A percentile compares a stretch with the other conserved stretches of the same genome.
Conservation (phyloP, 2,888 invertebrate genomes). For the Apamea anceps region DNA sequence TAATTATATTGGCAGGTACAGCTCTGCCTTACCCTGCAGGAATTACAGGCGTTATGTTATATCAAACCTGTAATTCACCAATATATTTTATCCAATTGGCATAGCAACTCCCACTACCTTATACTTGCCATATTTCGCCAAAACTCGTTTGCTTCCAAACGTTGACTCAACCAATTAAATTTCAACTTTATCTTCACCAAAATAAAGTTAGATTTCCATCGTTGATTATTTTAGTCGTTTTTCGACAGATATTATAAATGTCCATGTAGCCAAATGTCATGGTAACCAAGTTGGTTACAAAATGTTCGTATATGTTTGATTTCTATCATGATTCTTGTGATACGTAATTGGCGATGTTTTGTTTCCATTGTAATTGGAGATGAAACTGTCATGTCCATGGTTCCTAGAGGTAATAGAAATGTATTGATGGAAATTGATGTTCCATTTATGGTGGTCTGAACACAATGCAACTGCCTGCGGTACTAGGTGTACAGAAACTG, state of each 20-base stretch:
- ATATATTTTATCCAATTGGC: constrained; percentile 23
- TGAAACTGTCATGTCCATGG: neutral
- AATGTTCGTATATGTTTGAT: constrained; percentile 50
- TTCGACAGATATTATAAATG: constrained; percentile 54
- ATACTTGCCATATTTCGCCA: constrained; percentile 36
- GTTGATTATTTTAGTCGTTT: constrained; percentile 48
- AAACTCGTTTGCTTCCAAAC: constrained; percentile 56
- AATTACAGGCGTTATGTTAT: neutral
- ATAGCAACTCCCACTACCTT: constrained; percentile 21
- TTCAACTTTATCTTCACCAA: constrained; percentile 33
- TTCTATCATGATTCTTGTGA: constrained; percentile 42
- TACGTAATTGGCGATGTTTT: constrained; percentile 34
- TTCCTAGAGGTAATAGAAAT: neutral
- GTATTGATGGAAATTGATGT: neutral
- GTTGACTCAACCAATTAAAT: neutral
- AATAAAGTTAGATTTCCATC: constrained; percentile 52
- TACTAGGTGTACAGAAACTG: neutral
- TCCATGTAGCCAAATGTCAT: constrained; percentile 66
- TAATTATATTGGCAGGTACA: no score
- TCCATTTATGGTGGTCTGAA: neutral
- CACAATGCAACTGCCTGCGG: neutral
- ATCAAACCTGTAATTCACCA: neutral
- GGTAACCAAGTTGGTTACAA: constrained; percentile 61
- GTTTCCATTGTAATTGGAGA: constrained; percentile 2
- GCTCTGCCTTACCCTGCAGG: no score